Conservation (phyloP, 1,140 invertebrate genomes). For the Paraescarpia echinospica region DNA sequence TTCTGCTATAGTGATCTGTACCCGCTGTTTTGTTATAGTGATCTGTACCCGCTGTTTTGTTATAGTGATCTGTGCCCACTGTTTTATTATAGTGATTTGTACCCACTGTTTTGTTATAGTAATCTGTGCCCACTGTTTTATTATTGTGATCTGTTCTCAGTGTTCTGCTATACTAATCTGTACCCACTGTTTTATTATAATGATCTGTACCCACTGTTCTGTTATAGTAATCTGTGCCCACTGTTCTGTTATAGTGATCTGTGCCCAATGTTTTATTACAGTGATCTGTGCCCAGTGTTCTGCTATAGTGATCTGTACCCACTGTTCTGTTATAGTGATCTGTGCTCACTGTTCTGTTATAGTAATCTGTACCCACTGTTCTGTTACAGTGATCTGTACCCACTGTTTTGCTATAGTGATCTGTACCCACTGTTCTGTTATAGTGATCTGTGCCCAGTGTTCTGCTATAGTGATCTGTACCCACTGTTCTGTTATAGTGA, state of each 20-base stretch:
- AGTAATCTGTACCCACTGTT: neutral
- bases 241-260: neutral
- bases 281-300: slow-evolving; percentile 50
- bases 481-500: neutral
- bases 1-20: no score
- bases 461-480: neutral
- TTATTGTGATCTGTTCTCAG: no score
- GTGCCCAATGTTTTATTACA: slow-evolving; percentile 30
- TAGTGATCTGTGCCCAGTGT: neutral
- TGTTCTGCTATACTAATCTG: no score
- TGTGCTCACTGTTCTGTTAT: neutral
- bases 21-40: no score
- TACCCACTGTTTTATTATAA: no score
- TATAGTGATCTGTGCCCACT: no score
- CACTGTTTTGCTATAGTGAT: neutral
- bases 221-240: neutral
- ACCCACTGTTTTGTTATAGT: no score
- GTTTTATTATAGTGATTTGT: no score
- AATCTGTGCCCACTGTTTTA: no score
- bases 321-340: neutral
- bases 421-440: neutral
- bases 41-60: no score
- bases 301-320: neutral
- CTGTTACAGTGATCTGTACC: neutral
- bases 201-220: no score